phyloP scores from a whole-genome alignment of 2,888 invertebrate species.

The Acanthosepion pharaonis region DNA sequence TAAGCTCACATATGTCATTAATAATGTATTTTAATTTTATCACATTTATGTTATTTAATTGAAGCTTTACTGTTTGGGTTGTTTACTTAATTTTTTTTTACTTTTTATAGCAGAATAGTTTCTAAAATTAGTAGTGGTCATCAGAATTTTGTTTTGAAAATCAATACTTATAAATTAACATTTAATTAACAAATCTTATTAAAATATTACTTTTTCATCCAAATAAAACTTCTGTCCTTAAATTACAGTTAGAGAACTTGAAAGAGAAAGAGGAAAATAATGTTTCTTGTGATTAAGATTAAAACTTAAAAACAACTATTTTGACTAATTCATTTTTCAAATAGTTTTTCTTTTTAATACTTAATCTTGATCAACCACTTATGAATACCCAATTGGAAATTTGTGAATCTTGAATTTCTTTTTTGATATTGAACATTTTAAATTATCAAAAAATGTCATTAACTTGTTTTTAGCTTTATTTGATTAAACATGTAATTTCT shows the following conservation, averaged over 20 bases:
- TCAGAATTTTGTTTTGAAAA: not conserved
- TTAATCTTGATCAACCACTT: not conserved
- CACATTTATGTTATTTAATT: not conserved
- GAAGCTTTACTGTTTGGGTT: not conserved
- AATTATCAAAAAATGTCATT: not conserved
- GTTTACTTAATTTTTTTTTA: too few species aligned
- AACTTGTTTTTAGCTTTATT: not conserved
- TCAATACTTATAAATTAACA: constrained; percentile 15
- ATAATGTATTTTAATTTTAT: not conserved
- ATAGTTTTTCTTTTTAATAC: not conserved
- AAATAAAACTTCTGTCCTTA: too few species aligned
- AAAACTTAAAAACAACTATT: not conserved
- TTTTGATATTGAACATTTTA: not conserved
- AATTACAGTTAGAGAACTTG: too few species aligned
- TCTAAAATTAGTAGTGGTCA: too few species aligned
- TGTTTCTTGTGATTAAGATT: not conserved
- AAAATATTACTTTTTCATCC: not conserved
- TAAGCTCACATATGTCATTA: not conserved
- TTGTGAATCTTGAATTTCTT: not conserved
- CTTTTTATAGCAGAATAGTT: too few species aligned
- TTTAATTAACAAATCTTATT: not conserved
- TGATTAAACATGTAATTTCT: not conserved
- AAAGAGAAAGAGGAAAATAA: not conserved
- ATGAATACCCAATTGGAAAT: not conserved
- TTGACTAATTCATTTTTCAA: not conserved